Conservation (phyloP, 2,113 vertebrate species). For the Elanoides forficatus region DNA sequence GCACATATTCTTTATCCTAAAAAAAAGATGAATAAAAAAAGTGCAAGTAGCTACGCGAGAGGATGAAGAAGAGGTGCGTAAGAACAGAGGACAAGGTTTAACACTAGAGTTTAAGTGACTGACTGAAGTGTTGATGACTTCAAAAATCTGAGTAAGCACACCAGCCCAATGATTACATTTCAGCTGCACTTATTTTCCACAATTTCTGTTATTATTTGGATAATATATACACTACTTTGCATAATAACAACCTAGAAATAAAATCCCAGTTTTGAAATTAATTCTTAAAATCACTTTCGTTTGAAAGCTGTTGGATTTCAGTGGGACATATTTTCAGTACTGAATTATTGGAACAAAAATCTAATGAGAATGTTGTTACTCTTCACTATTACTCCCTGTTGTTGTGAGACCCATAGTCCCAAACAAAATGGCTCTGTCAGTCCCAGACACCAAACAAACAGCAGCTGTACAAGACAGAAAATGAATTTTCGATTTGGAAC, state of each 20-base stretch:
- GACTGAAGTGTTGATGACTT: not conserved
- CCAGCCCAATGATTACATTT: not conserved
- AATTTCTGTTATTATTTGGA: not conserved
- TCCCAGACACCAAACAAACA: not conserved
- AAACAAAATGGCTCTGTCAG: not conserved
- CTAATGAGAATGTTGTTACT: not conserved
- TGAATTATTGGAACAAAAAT: not conserved
- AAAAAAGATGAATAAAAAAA: not conserved
- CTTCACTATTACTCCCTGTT: not conserved
- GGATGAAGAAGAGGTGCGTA: not conserved
- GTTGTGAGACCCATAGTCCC: not conserved
- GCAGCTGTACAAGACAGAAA: not conserved
- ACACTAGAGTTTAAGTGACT: not conserved
- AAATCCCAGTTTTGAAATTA: not conserved
- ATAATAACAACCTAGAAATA: not conserved
- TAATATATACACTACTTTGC: not conserved
- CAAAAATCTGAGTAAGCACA: not conserved
- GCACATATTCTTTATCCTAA: not conserved
- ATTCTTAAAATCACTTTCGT: not conserved
- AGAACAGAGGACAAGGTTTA: not conserved
- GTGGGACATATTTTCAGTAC: not conserved
- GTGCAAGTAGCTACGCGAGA: not conserved
- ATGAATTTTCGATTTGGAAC: not conserved
- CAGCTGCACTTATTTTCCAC: not conserved
- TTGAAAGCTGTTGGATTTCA: not conserved